A percentile compares a stretch with the other conserved stretches of the same genome.
These are phyloP conservation scores for Alentia gelatinosa DNA, from an alignment of 2,888 invertebrate species.

Conservation along the genomic window DNA sequence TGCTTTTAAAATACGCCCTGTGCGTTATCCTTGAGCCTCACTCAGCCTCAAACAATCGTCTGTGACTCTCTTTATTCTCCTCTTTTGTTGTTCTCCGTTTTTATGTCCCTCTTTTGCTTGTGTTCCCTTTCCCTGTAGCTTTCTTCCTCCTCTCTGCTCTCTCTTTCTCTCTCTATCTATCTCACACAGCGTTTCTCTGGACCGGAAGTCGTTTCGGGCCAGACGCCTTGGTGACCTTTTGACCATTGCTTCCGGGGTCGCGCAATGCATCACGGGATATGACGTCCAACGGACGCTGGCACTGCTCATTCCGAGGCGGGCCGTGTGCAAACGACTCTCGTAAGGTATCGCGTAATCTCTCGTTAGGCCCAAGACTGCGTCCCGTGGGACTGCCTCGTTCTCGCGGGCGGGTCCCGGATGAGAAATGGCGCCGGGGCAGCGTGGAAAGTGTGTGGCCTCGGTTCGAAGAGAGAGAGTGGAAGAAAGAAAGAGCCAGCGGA, in stretches of 20 bases:
- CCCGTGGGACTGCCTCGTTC: not conserved
- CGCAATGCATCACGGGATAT: not conserved
- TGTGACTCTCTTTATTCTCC: not conserved
- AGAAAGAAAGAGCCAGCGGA: too few relatives aligned
- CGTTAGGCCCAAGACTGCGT: not conserved
- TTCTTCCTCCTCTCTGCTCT: not conserved
- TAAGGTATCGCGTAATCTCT: conserved; percentile 6
- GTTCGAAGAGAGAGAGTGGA: too few relatives aligned
- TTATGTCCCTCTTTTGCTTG: not conserved
- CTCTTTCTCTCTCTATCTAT: not conserved
- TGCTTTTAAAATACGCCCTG: too few relatives aligned
- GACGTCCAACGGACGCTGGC: not conserved
- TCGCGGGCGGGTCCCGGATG: not conserved
- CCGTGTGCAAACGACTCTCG: not conserved
- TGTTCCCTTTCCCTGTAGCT: not conserved
- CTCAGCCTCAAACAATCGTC: too few relatives aligned
- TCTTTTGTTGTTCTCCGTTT: not conserved
- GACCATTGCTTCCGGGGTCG: not conserved
- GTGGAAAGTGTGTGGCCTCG: not conserved
- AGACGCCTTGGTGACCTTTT: not conserved
- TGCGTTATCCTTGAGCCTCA: too few relatives aligned
- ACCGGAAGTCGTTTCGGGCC: not conserved
- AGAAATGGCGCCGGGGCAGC: not conserved
- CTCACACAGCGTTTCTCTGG: too few relatives aligned
- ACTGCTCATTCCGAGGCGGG: not conserved